Percentiles rank a stretch among this genome's conserved stretches.
Conservation (phyloP, 2,113 vertebrate species). For the Megaceryle torquata region DNA sequence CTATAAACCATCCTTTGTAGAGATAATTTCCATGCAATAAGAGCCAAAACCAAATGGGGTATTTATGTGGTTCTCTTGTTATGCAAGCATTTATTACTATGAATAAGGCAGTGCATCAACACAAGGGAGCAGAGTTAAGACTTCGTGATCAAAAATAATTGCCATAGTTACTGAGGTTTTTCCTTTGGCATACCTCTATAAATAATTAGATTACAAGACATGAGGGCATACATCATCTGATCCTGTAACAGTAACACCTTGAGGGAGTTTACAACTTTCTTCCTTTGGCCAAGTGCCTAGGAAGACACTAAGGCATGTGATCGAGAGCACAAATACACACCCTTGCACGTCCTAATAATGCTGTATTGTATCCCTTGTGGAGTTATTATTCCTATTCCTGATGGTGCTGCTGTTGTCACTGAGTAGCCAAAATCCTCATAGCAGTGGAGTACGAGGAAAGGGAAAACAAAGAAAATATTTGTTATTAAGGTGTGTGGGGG, state of each 20-base stretch:
- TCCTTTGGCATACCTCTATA: background rate
- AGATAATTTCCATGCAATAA: background rate
- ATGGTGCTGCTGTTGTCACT: background rate
- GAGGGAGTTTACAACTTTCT: slow-evolving; percentile 31
- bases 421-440: background rate
- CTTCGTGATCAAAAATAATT: slow-evolving; percentile 4
- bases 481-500: background rate
- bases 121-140: background rate
- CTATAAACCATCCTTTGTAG: background rate
- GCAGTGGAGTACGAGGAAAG: background rate
- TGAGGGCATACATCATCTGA: slow-evolving; percentile 31
- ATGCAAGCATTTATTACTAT: background rate
- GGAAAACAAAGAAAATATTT: background rate
- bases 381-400: slow-evolving; percentile 6
- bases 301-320: slow-evolving; percentile 37
- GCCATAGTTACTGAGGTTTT: slow-evolving; percentile 4
- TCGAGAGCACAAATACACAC: background rate
- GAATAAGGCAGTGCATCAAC: background rate
- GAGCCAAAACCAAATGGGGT: background rate
- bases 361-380: background rate
- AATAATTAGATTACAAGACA: slow-evolving; percentile 54
- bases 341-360: background rate
- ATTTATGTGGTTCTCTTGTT: background rate
- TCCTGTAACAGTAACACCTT: slow-evolving; percentile 32
- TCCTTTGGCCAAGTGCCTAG: slow-evolving; percentile 42